Percentiles rank a stretch among this genome's conserved stretches.
Conservation (phyloP, 2,797 vertebrate species). For the Anguilla pacifica region DNA sequence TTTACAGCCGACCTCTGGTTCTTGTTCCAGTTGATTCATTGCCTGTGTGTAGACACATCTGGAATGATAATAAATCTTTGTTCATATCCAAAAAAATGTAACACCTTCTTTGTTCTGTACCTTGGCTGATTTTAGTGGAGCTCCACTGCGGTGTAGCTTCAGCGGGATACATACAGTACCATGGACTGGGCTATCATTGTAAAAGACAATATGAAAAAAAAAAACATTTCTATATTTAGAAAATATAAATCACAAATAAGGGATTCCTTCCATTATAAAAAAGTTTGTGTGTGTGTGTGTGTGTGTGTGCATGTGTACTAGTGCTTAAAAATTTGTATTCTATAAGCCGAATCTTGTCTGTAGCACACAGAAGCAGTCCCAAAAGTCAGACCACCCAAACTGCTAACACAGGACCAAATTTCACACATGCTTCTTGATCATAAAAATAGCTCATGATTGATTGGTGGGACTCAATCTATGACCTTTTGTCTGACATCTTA, state of each 20-base stretch:
- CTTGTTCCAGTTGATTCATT: not conserved
- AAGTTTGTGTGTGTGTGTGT: not conserved
- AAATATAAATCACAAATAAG: not conserved
- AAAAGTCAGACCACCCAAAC: conserved; percentile 47
- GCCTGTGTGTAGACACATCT: not conserved
- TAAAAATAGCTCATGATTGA: conserved; percentile 59
- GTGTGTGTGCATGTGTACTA: not conserved
- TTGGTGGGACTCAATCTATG: conserved; percentile 52
- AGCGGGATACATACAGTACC: not conserved
- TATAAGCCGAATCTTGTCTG: not conserved
- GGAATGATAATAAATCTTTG: not conserved
- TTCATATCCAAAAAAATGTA: not conserved
- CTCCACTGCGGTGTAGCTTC: not conserved
- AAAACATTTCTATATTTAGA: not conserved
- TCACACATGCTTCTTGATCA: conserved; percentile 44
- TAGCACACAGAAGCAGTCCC: not conserved
- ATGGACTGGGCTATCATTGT: not conserved
- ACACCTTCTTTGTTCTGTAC: not conserved
- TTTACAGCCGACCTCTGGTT: not conserved
- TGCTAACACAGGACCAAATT: conserved; percentile 39
- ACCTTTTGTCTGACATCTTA: conserved; percentile 49
- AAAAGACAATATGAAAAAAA: not conserved
- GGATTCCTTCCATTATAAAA: not conserved
- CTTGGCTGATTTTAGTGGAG: not conserved
- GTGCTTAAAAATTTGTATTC: not conserved